A percentile compares a stretch with the other conserved stretches of the same genome.
These are phyloP conservation scores for Euplexia lucipara DNA, from an alignment of 2,888 invertebrate species.

Conservation along the genomic window DNA sequence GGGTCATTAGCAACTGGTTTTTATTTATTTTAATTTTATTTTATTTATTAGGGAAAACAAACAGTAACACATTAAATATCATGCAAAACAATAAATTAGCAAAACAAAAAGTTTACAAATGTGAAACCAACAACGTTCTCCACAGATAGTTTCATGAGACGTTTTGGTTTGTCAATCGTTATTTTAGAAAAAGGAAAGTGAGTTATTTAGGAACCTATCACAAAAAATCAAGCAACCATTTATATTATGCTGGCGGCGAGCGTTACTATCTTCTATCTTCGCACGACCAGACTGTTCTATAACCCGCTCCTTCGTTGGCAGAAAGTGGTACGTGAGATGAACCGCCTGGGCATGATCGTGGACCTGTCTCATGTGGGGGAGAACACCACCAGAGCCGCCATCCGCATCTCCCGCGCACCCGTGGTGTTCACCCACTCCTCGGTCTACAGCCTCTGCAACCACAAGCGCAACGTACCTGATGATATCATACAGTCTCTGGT, in stretches of 20 bases:
- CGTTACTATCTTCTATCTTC: constrained; percentile 3
- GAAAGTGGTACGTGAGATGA: constrained; percentile 95
- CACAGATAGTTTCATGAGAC: no score
- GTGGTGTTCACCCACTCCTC: constrained; percentile 95
- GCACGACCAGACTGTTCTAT: not conserved
- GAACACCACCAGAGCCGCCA: constrained; percentile 93
- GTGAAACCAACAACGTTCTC: no score
- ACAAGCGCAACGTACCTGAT: constrained; percentile 94
- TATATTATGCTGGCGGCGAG: constrained; percentile 15
- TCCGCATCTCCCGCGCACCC: constrained; percentile 92
- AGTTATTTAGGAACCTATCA: no score
- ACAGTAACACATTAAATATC: no score
- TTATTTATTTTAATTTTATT: no score
- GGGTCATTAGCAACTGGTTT: no score
- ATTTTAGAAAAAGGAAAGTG: no score
- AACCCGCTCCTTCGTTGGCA: constrained; percentile 73
- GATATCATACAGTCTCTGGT: constrained; percentile 91
- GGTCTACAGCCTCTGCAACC: constrained; percentile 93
- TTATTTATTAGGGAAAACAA: no score
- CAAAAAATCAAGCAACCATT: constrained; percentile 1
- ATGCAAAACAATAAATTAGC: no score
- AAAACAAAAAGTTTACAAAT: no score
- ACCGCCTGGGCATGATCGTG: constrained; percentile 95
- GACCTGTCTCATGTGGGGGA: constrained; percentile 94
- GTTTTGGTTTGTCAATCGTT: no score